Evolutionary conservation across 2,888 invertebrate genomes (phyloP).

Genomic region (Drosophila yooni): DNA sequence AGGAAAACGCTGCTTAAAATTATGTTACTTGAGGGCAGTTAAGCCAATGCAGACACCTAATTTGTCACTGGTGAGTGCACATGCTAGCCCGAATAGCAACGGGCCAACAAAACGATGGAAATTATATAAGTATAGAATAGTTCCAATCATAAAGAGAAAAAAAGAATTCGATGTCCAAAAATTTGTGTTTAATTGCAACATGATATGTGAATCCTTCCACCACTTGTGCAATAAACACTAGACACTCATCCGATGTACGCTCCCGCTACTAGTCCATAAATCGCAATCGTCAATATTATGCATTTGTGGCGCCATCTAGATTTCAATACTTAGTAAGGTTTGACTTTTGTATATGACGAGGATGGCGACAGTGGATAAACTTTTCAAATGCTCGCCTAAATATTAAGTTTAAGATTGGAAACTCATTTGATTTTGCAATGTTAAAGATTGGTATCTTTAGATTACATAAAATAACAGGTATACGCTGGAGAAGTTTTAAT

Average conservation of each 20-base stretch:
- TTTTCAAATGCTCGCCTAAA: neutral
- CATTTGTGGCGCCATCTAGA: slow-evolving; percentile 2
- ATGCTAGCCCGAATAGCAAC: neutral
- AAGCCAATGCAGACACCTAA: neutral
- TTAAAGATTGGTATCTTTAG: neutral
- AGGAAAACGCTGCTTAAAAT: neutral
- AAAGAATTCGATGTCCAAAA: neutral
- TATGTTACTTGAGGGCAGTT: neutral
- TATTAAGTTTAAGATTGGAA: neutral
- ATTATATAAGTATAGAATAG: neutral
- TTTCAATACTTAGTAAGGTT: neutral
- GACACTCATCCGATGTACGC: neutral
- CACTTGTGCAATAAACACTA: neutral
- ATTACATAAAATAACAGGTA: neutral
- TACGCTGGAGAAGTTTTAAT: neutral
- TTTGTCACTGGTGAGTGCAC: neutral
- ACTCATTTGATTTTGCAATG: neutral
- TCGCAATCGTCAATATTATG: neutral
- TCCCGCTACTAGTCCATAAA: neutral
- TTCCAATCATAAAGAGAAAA: neutral
- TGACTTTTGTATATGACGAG: neutral
- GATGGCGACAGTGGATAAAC: neutral
- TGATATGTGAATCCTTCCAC: neutral
- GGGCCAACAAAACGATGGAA: neutral
- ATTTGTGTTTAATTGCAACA: too few relatives aligned